These are phyloP conservation scores for Philotrypesis tridentata DNA, from an alignment of 1,140 invertebrate species.

Conservation along the genomic window DNA sequence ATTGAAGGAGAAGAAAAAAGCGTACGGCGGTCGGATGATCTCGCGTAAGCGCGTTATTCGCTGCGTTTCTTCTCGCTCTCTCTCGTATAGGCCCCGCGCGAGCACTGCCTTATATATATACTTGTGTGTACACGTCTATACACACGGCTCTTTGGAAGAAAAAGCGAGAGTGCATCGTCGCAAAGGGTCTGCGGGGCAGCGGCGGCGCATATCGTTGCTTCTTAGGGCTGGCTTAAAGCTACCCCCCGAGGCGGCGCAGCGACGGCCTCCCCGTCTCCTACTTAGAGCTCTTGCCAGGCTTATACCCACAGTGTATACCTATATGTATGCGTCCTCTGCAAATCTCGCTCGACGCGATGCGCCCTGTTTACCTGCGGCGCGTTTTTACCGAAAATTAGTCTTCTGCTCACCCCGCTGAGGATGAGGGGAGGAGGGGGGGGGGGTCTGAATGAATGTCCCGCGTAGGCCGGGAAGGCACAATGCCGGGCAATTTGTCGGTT, in stretches of 20 bases:
- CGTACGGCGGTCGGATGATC: conserved; percentile 68
- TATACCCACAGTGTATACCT: background rate
- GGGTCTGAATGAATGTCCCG: background rate
- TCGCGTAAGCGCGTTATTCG: conserved; percentile 73
- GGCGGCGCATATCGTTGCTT: conserved; percentile 62
- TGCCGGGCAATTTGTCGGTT: conserved; percentile 53
- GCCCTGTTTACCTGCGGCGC: background rate
- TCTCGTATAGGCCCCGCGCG: background rate
- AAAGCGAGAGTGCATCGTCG: background rate
- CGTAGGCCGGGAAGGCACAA: conserved; percentile 43
- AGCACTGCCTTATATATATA: too few relatives aligned
- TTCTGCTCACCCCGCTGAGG: too few relatives aligned
- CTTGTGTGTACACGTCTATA: too few relatives aligned
- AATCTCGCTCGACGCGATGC: background rate
- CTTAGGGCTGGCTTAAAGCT: conserved; percentile 60
- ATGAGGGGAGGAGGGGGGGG: too few relatives aligned
- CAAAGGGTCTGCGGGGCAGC: background rate
- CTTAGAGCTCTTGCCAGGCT: too few relatives aligned
- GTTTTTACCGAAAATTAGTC: conserved; percentile 30
- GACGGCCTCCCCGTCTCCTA: conserved; percentile 1
- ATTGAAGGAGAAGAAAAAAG: conserved; percentile 50
- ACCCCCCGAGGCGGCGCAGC: conserved; percentile 55
- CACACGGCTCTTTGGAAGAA: too few relatives aligned
- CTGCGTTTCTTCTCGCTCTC: conserved; percentile 62
- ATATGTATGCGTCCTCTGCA: background rate